Evolutionary conservation across 2,888 invertebrate genomes (phyloP), one percentile per base, ranked within the genome.

Genomic region (Drosophila imparisetae): DNA sequence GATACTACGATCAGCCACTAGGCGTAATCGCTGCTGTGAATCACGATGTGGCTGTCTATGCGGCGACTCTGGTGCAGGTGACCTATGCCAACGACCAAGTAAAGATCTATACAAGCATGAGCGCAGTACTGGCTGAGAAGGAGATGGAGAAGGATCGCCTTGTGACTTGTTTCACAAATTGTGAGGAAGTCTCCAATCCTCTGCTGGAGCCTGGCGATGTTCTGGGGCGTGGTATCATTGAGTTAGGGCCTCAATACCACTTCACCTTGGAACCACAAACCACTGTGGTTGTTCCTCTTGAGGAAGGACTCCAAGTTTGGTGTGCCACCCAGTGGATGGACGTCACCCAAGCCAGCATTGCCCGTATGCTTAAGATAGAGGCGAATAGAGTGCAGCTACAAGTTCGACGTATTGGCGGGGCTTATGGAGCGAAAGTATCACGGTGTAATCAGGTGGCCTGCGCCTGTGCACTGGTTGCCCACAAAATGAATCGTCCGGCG

Each of bases 321-420:
- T 92, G 95, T 0, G 88, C 96, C 0, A 94, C 95, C 0, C 96
- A 96, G 77, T 95, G 94, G 94, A 93, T 95, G 78, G 95, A 96
- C 80, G 89, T 94, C 27, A 92, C 93, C 0, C 95, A 96, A 86
- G 88, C 93, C 7, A 94, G 94, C 3, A 93, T 96, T 13, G 94
- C 95, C 0, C 86, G 93, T n/a, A 78, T 78, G 78, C 76, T 78
- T 0, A 75, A 80, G 4, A 81, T 95, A 27, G 94, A 94, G 8
- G 93, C 94, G 50, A 95, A 96, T 89, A 94, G 96, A 32, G 94
- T 97, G n/a, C 95, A 96, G 70, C 93, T 97, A 0, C 92, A 93
- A 32, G 96, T 97, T 0, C 94, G 95, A 4, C 95, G 97, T 30
- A 78, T 97, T 1, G 98, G 98, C 1, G 98, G 98, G 10, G 96